Base-by-base conservation (phyloP, 2,113 vertebrate species). In the Aphelocoma coerulescens region DNA sequence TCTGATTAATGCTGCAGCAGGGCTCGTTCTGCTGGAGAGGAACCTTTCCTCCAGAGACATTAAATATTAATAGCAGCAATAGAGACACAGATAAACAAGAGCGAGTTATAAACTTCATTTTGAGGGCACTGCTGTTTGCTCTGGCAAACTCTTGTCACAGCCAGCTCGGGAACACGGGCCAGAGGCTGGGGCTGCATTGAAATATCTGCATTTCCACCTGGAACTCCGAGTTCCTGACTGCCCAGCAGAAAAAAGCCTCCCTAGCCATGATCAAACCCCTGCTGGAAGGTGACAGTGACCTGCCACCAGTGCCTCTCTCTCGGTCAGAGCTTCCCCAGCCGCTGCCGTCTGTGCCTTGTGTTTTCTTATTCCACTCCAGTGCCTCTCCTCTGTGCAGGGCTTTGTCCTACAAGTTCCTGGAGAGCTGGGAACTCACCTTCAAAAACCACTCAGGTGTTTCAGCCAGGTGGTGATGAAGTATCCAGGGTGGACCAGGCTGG, bases 21-120 rank as follows among this genome's bases (percentile, higher is more conserved):
- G 55, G 62, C 85, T 94, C 14, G 43, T 83, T 93, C 13, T 81
- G 95, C 96, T 44, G 62, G 93, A 95, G 51, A 94, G 74, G 37
- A 52, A 7, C 92, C 76, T 85, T 96, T 92, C 81, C 97, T 96
- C 91, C 16, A 48, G 95, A 96, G 92, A 94, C 95, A 83, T 98
- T 94, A 97, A 97, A 96, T 97, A 98, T 97, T 97, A 97, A 98
- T 74, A 85, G 87, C 91, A 89, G 92, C 96, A 95, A 94, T 71
- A 92, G 95, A 97, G 94, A 93, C 79, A 79, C 85, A 91, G 95
- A 95, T 97, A 97, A 97, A 97, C 96, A 97, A 87, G 93, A 96
- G 88, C 35, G 1, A 96, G 93, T 95, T 94, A 91, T 85, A 93
- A 97, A 96, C 95, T 84, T 96, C 92, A 41, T 96, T 95, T 82